Evolutionary conservation across 1,140 invertebrate genomes (phyloP).

Genomic region (Phortica variegata): DNA sequence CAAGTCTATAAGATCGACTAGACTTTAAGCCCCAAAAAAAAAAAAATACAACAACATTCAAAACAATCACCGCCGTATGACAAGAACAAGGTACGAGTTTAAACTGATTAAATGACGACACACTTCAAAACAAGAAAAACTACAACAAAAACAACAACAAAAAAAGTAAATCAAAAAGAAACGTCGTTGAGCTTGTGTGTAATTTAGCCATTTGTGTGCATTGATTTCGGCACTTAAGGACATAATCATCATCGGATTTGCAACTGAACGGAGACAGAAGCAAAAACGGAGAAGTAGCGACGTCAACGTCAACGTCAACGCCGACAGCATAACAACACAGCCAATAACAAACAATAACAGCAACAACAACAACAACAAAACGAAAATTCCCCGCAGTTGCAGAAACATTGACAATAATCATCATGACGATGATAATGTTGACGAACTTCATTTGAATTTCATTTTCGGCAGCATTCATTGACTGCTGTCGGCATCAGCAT

Average conservation of each 20-base stretch:
- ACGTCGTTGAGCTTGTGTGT: slow-evolving; percentile 24
- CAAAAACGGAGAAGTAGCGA: neutral
- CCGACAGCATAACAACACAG: slow-evolving; percentile 33
- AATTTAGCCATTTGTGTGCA: slow-evolving; percentile 56
- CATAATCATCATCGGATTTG: slow-evolving; percentile 40
- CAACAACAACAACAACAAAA: neutral
- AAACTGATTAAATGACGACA: too few relatives aligned
- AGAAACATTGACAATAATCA: neutral
- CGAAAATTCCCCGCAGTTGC: neutral
- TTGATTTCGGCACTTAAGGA: slow-evolving; percentile 56
- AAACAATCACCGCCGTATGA: too few relatives aligned
- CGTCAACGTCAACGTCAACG: slow-evolving; percentile 10
- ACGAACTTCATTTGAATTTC: too few relatives aligned
- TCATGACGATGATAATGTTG: too few relatives aligned
- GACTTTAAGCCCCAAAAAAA: too few relatives aligned
- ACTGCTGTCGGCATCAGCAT: too few relatives aligned
- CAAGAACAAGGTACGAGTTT: too few relatives aligned
- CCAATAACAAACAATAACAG: slow-evolving; percentile 31
- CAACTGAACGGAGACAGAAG: neutral
- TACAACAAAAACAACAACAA: neutral
- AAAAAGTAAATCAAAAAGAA: neutral
- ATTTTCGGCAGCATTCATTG: too few relatives aligned
- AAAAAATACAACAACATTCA: too few relatives aligned
- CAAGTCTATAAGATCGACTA: too few relatives aligned
- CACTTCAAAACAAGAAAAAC: too few relatives aligned